Evolutionary conservation across 2,113 vertebrate species (phyloP).

Genomic region (Synodontis membranacea): DNA sequence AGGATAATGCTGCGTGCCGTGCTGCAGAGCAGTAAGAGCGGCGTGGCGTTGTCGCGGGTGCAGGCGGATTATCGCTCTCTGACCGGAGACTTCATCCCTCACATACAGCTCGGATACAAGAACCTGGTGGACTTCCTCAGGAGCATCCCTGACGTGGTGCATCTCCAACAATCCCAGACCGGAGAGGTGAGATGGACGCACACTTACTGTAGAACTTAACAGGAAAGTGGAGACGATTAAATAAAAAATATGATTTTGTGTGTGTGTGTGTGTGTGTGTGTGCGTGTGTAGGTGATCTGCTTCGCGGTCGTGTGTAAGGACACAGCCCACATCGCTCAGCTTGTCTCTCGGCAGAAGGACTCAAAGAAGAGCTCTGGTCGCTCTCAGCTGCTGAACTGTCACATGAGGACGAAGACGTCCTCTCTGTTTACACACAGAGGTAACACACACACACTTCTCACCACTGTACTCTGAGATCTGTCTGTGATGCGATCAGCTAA

Average conservation of each 20-base stretch:
- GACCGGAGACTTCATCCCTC: conserved; percentile 85
- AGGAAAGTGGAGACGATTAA: neutral
- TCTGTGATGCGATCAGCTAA: too few species aligned
- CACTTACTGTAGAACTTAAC: neutral
- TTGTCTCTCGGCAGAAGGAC: conserved; percentile 83
- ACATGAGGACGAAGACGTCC: conserved; percentile 81
- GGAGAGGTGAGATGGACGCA: conserved; percentile 73
- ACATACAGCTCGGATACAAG: conserved; percentile 77
- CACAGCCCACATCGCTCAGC: conserved; percentile 82
- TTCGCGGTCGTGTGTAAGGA: conserved; percentile 80
- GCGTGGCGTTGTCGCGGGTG: conserved; percentile 75
- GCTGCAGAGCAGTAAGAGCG: conserved; percentile 83
- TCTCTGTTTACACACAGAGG: conserved; percentile 76
- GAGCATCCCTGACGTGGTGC: conserved; percentile 84
- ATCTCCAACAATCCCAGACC: conserved; percentile 68
- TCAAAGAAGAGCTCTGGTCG: conserved; percentile 75
- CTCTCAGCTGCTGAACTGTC: conserved; percentile 81
- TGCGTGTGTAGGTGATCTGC: conserved; percentile 74
- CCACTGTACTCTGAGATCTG: too few species aligned
- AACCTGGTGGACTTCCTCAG: conserved; percentile 79
- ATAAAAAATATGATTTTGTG: neutral
- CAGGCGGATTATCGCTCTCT: conserved; percentile 81
- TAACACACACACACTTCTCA: conserved; percentile 62
- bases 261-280: neutral
- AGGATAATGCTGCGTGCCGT: conserved; percentile 86